Conservation (phyloP, 1,140 invertebrate genomes). For the Drosophila pachea region DNA sequence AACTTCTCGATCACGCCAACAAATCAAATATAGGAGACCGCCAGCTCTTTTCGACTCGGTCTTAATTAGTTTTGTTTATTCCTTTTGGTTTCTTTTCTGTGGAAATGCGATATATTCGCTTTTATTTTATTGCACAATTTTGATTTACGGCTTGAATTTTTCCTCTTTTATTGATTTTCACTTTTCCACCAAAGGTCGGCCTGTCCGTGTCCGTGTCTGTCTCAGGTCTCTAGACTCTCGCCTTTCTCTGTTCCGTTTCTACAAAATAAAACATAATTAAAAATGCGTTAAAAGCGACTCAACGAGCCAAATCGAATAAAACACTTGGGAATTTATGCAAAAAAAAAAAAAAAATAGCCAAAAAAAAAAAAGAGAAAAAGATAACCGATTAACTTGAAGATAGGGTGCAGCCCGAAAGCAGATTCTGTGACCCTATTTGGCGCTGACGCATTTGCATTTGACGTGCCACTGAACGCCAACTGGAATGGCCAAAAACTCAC, state of each 20-base stretch:
- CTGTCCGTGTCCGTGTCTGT: too few relatives aligned
- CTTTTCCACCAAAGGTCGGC: conserved; percentile 40
- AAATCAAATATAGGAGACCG: not conserved
- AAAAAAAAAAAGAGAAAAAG: conserved; percentile 15
- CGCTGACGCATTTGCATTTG: conserved; percentile 46
- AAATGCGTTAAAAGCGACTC: conserved; percentile 20
- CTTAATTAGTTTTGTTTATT: conserved; percentile 54
- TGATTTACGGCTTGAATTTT: conserved; percentile 38
- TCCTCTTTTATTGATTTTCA: conserved; percentile 56
- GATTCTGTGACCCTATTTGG: conserved; percentile 59
- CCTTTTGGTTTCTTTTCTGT: conserved; percentile 29
- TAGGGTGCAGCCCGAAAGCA: conserved; percentile 36
- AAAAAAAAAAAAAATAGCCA: conserved; percentile 11
- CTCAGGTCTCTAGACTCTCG: not conserved
- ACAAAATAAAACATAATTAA: conserved; percentile 24
- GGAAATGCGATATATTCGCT: conserved; percentile 11
- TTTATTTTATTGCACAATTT: conserved; percentile 58
- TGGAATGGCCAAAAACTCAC: conserved; percentile 61
- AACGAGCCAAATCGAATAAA: conserved; percentile 9
- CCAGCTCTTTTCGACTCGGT: conserved; percentile 2
- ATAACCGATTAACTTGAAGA: conserved; percentile 13
- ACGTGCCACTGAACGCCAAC: conserved; percentile 39
- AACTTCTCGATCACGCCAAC: conserved; percentile 47
- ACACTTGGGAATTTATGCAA: conserved; percentile 35
- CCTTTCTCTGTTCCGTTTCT: conserved; percentile 41